Base-by-base conservation (phyloP, 53 echinoderm and acorn worm species). In the Echinometra lucunter region DNA sequence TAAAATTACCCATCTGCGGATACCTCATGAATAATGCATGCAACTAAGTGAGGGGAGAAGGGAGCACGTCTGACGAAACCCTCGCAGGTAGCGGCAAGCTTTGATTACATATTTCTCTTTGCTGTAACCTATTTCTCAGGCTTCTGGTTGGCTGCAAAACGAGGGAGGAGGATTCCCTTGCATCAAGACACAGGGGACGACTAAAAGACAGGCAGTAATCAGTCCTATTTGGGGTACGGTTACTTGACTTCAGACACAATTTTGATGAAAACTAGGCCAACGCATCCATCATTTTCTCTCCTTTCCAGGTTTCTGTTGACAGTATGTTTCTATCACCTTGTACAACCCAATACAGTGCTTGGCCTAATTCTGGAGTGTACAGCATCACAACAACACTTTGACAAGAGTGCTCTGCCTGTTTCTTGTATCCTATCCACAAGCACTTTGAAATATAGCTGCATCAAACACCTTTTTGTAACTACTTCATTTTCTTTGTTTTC, bases 201-300 rank as follows among this genome's bases (percentile, higher is more conserved):
- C 42, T 18, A 83, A 49, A 92, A 74, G 92, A 83, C 94, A 83
- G 42, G 38, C 44, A 63, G 67, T 82, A 94, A 94, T 83, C 94
- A 94, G 83, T 83, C 94, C 60, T 45, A 83, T 94, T 94, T 94
- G 85, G 94, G 85, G 94, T 94, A 82, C 63, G 60, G 85, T 94
- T 94, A 83, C 94, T 57, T 83, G 82, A 83, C 78, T 83, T 94
- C 38, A 83, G 94, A 94, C 83, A 94, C 94, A 94, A 78, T 92
- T 92, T 92, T 74, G 92, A 92, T 44, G 60, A 83, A 83, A 94
- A 94, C 82, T 94, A 83, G 94, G 94, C 82, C 94, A 94, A 93
- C 66, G 80, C 85, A 94, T 94, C 94, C 94, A 94, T 94, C 94
- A 94, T 58, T 83, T 82, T 63, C 92, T 92, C 75, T 49, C 53